Conservation (phyloP, 2,888 invertebrate species). For the Cephus spinipes region DNA sequence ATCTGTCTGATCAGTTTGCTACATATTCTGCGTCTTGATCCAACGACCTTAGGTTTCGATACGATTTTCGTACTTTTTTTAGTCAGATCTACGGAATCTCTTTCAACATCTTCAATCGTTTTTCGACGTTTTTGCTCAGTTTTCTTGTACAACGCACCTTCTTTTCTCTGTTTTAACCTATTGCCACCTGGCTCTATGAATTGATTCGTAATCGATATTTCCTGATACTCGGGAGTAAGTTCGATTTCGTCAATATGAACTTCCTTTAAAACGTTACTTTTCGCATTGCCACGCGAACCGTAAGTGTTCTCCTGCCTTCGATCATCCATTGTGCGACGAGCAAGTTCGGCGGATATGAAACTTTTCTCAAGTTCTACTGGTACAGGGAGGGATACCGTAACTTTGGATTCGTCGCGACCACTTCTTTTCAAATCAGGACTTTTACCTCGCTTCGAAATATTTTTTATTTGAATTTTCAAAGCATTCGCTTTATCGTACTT, state of each 20-base stretch:
- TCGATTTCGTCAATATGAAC: not conserved
- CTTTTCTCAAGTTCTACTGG: not conserved
- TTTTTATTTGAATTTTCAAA: not conserved
- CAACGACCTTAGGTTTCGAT: not conserved
- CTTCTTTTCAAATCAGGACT: not conserved
- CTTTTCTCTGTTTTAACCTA: not conserved
- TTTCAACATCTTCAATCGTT: not conserved
- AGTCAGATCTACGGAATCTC: not conserved
- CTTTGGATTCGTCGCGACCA: not conserved
- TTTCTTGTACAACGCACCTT: not conserved
- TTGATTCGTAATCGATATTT: not conserved
- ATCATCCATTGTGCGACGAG: slow-evolving; percentile 20
- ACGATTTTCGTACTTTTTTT: not conserved
- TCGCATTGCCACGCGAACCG: slow-evolving; percentile 4
- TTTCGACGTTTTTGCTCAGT: not conserved
- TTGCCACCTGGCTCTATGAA: slow-evolving; percentile 2
- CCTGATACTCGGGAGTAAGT: not conserved
- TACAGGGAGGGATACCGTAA: not conserved
- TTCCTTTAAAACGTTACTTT: not conserved
- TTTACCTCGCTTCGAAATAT: not conserved
- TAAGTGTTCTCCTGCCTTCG: slow-evolving; percentile 8
- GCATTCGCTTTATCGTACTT: not conserved
- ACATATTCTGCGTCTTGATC: not conserved
- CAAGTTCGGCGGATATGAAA: slow-evolving; percentile 27
- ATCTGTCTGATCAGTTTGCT: not conserved